Percentiles rank a stretch among this genome's conserved stretches.
Conservation (phyloP, 2,797 vertebrate genomes). For the Cryptoblepharus egeriae region DNA sequence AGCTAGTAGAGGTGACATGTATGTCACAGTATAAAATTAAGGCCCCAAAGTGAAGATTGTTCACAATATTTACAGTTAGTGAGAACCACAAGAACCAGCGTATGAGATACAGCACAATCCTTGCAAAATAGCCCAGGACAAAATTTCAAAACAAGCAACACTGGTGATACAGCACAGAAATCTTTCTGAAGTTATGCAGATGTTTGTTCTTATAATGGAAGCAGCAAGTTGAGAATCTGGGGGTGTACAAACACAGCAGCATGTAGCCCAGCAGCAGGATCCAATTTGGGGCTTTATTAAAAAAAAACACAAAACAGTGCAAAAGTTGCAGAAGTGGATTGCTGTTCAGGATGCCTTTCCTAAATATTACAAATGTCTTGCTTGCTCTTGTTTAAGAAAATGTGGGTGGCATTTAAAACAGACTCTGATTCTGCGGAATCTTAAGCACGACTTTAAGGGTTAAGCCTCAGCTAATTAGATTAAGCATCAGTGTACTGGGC, state of each 20-base stretch:
- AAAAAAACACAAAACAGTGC: conserved; percentile 39
- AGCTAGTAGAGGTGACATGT: neutral
- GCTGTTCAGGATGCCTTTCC: conserved; percentile 10
- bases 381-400: neutral
- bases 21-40: neutral
- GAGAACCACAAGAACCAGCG: conserved; percentile 81
- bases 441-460: neutral
- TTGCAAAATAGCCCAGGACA: conserved; percentile 51
- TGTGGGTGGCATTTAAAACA: neutral
- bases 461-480: neutral
- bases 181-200: conserved; percentile 69
- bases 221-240: conserved; percentile 83
- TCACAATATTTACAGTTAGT: conserved; percentile 64
- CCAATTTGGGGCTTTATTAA: conserved; percentile 8
- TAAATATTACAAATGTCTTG: neutral
- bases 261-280: conserved; percentile 22
- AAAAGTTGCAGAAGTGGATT: conserved; percentile 39
- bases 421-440: too few relatives aligned
- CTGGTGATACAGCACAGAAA: conserved; percentile 66
- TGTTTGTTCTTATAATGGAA: conserved; percentile 63
- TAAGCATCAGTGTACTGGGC: accelerated
- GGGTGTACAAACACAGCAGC: conserved; percentile 65
- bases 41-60: conserved; percentile 40
- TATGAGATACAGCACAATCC: conserved; percentile 58
- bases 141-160: conserved; percentile 58